Percentiles rank a stretch among this genome's conserved stretches.
Conservation (phyloP, 2,888 invertebrate species). For the Anoplius nigerrimus region DNA sequence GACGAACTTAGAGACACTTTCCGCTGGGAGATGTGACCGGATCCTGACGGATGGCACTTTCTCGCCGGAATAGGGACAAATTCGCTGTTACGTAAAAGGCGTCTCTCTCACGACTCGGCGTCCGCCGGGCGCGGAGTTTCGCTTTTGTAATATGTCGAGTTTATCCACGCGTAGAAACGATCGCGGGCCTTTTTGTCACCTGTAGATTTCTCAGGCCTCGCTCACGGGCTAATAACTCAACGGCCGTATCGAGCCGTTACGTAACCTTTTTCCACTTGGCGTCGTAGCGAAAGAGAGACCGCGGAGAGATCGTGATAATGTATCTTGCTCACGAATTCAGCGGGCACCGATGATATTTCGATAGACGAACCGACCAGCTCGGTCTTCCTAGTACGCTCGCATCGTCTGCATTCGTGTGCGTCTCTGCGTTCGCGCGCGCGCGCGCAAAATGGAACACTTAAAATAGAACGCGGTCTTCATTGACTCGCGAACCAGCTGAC, state of each 20-base stretch:
- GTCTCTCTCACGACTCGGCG: background rate
- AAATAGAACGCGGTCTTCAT: constrained; percentile 37
- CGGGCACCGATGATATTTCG: too few species aligned
- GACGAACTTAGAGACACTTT: too few species aligned
- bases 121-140: background rate
- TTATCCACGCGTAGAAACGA: background rate
- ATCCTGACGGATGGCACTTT: constrained; percentile 17
- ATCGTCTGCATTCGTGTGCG: too few species aligned
- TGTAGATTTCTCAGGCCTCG: constrained; percentile 37
- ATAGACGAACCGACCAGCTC: too few species aligned
- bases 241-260: constrained; percentile 17
- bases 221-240: constrained; percentile 14
- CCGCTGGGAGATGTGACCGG: background rate
- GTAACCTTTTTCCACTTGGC: constrained; percentile 23
- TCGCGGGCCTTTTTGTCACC: constrained; percentile 1
- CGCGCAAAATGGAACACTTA: constrained; percentile 38
- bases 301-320: too few species aligned
- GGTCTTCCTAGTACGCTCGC: too few species aligned
- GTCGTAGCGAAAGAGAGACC: too few species aligned
- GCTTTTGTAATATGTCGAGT: constrained; percentile 18
- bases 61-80: constrained; percentile 12
- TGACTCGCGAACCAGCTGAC: constrained; percentile 35
- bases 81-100: constrained; percentile 19
- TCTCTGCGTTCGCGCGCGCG: constrained; percentile 5
- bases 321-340: too few species aligned